Evolutionary conservation across 2,113 vertebrate genomes (phyloP), one percentile per base, ranked within the genome.

Genomic region (Todiramphus chloris): DNA sequence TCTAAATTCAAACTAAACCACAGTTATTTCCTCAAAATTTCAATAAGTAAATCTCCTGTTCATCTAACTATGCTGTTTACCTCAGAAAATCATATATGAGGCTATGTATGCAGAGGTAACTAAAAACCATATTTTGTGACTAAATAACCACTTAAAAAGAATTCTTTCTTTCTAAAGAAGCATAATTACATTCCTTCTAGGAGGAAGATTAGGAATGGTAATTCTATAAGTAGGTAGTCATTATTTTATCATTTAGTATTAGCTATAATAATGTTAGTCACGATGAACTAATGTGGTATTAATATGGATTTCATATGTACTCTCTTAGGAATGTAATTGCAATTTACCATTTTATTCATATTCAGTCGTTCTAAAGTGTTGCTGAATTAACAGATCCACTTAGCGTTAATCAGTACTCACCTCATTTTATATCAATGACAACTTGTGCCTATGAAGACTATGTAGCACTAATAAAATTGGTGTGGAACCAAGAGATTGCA

Each of bases 181-280:
- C 23, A 5, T 76, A 90, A 95, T 91, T 93, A 92, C 88, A 83
- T 83, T 90, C 73, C 62, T 94, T 94, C 91, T 68, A 92, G 37
- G 39, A 89, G 39, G 51, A 88, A 96, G 68, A 96, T 93, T 96
- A 93, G 80, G 83, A 96, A 93, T 85, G 79, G 89, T 96, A 97
- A 94, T 96, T 96, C 87, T 95, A 39, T 94, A 94, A 97, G 95
- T 97, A 97, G 66, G 74, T 88, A 95, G 76, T 97, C 96, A 98
- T 97, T 97, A 98, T 96, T 97, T 97, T 95, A 96, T 96, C 92
- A 96, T 98, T 98, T 97, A 96, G 83, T 93, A 96, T 98, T 97
- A 97, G 93, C 97, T 98, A 79, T 94, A 92, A 95, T 97, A 97
- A 94, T 96, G 96, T 96, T 97, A 96, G 94, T 96, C 96, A 91